Conservation (phyloP, 2,888 invertebrate species). For the Ichneumoninae sp. region DNA sequence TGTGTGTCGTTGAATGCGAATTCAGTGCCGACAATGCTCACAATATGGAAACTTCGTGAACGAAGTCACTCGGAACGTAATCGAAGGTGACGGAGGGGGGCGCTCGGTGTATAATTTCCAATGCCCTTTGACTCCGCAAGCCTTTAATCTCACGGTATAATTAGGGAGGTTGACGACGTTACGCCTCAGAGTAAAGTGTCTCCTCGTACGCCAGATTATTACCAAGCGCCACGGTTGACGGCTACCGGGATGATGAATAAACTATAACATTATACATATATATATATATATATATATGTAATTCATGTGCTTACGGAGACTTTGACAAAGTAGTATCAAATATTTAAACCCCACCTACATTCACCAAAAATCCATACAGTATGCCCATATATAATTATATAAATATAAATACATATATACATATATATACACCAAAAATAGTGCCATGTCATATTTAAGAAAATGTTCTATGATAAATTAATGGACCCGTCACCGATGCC, state of each 20-base stretch:
- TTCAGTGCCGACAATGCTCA: conserved; percentile 19
- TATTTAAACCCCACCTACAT: background rate
- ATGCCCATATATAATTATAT: too few relatives aligned
- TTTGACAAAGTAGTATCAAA: background rate
- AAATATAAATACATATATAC: too few relatives aligned
- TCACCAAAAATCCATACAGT: background rate
- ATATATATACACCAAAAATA: background rate
- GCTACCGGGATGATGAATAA: conserved; percentile 28
- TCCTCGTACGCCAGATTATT: conserved; percentile 26
- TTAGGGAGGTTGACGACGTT: conserved; percentile 63
- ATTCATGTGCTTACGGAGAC: background rate
- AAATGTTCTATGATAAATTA: background rate
- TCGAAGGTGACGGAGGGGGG: conserved; percentile 60
- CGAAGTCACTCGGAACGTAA: conserved; percentile 50
- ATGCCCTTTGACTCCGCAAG: conserved; percentile 67
- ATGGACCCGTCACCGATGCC: background rate
- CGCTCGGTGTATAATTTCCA: conserved; percentile 58
- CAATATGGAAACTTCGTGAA: conserved; percentile 45
- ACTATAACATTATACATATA: background rate
- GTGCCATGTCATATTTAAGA: background rate
- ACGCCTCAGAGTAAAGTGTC: conserved; percentile 62
- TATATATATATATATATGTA: too few relatives aligned
- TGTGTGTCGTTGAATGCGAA: conserved; percentile 46
- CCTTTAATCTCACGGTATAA: conserved; percentile 68
- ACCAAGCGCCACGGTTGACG: conserved; percentile 24